Evolutionary conservation across 1,140 invertebrate genomes (phyloP).

Genomic region (Caenorhabditis briggsae): DNA sequence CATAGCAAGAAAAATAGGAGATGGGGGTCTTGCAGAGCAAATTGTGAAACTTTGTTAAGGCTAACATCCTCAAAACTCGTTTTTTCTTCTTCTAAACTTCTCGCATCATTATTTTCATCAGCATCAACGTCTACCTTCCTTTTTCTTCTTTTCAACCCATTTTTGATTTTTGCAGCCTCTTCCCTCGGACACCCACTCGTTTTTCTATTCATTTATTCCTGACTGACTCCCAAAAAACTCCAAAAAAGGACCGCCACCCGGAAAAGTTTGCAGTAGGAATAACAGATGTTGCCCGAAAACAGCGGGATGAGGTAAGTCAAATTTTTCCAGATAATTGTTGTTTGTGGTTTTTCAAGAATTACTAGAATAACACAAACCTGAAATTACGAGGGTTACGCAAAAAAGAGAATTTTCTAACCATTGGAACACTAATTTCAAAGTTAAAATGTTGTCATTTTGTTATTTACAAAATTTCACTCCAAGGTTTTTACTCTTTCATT

Average conservation of each 20-base stretch:
- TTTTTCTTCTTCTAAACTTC: conserved; percentile 21
- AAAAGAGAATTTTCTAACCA: not conserved
- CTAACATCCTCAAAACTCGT: conserved; percentile 25
- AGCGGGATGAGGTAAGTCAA: conserved; percentile 39
- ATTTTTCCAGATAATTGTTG: not conserved
- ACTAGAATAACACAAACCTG: too few species aligned
- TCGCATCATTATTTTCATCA: conserved; percentile 14
- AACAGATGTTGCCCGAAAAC: conserved; percentile 29
- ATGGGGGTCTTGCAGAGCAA: conserved; percentile 19
- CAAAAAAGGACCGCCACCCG: not conserved
- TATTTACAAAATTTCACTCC: not conserved
- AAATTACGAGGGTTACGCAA: not conserved
- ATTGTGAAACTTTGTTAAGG: conserved; percentile 53
- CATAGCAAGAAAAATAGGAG: not conserved
- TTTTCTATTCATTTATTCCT: not conserved
- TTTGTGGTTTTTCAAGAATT: not conserved
- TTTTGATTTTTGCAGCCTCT: conserved; percentile 40
- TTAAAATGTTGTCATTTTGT: not conserved
- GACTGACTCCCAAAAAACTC: not conserved
- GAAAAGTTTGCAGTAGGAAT: not conserved
- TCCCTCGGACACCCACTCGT: conserved; percentile 19
- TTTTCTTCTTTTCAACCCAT: conserved; percentile 24
- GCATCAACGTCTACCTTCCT: not conserved
- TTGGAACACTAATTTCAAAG: too few species aligned
- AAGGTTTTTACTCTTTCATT: not conserved